Evolutionary conservation across 2,797 vertebrate species (phyloP), one percentile per base, ranked within the genome.

Genomic region (Arrhamphus sclerolepis): DNA sequence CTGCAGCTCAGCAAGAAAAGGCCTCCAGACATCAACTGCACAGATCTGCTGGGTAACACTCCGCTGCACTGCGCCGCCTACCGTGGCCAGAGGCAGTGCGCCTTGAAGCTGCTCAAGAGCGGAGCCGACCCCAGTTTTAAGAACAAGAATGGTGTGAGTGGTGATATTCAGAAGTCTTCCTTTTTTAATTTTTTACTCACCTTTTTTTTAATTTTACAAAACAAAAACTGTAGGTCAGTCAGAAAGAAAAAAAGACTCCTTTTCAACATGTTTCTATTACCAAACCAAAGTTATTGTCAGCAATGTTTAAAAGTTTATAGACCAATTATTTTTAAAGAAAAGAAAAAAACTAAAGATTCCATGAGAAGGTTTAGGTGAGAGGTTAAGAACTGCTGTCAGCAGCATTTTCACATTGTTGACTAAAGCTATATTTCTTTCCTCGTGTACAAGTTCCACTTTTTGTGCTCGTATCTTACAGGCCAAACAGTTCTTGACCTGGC

Each of bases 41-140:
- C 81, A 1, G 97, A 99, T 83, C 94, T 95, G 80, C 83, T 98
- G 90, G 97, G 96, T 39, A 99, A 98, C 83, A 98, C 97, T 0
- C 96, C 97, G 0, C 81, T 98, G 77, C 97, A 99, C 69, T 98
- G 95, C 50, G 95, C 96, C 10, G 95, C 95, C 0, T 98, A 98
- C 85, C 95, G 97, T 17, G 96, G 94, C 26, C 96, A 97, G 77
- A 96, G 91, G 71, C 94, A 93, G 8, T 97, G 95, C 66, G 96
- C 94, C 52, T 58, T 95, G 66, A 97, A 94, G 77, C 95, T 98
- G 77, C 92, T 99, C 0, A 95, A 91, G 89, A 92, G 86, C 24
- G 94, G 95, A 50, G 95, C 96, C 66, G 89, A 90, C 69, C 89
- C 92, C 49, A 92, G 89, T 70, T 84, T 94, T 78, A 94, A 89